A percentile compares a stretch with the other conserved stretches of the same genome.
Evolutionary conservation across 2,888 invertebrate genomes (phyloP).

Genomic region (Halocaridina rubra): DNA sequence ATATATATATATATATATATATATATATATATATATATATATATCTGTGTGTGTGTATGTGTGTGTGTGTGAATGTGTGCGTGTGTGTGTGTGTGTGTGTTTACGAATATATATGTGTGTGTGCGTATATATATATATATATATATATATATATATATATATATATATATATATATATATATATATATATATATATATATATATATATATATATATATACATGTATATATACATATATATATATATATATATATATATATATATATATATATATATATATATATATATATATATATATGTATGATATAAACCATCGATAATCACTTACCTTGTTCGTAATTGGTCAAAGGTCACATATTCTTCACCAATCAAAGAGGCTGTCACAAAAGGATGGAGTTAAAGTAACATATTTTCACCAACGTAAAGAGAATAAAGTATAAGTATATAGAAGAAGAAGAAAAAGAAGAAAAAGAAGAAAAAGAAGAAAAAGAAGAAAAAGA

Average conservation of each 20-base stretch:
- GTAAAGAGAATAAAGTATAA: not conserved
- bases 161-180: not conserved
- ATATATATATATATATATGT: too few species aligned
- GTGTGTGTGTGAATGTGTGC: not conserved
- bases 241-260: too few species aligned
- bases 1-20: not conserved
- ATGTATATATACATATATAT: not conserved
- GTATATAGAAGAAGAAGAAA: not conserved
- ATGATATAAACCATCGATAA: too few species aligned
- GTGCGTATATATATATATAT: not conserved
- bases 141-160: not conserved
- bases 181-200: not conserved
- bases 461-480: not conserved
- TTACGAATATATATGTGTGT: not conserved
- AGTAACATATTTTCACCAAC: not conserved
- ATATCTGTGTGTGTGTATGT: not conserved
- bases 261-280: too few species aligned
- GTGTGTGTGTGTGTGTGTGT: not conserved
- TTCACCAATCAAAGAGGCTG: too few species aligned
- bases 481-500: not conserved
- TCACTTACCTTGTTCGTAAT: too few species aligned
- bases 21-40: not conserved
- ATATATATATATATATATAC: not conserved
- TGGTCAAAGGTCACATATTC: too few species aligned
- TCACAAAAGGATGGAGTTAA: too few species aligned